Conservation (phyloP, 1,140 invertebrate genomes). For the Lineus longissimus region DNA sequence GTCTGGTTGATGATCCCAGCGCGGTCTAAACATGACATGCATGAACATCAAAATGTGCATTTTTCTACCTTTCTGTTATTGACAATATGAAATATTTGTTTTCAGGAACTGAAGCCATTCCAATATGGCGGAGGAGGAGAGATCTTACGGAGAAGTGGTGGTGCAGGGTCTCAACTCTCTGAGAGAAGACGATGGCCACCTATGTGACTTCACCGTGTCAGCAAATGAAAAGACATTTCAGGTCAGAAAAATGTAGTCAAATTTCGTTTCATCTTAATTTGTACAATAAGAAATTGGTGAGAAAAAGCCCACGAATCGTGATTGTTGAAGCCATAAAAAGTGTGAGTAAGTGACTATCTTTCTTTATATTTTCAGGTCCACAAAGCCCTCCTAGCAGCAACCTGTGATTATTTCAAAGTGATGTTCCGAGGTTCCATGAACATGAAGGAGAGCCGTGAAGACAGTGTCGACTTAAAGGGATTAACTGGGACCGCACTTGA, state of each 20-base stretch:
- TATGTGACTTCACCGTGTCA: conserved; percentile 46
- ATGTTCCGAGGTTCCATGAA: conserved; percentile 42
- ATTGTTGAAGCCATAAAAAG: no score
- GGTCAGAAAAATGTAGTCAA: conserved; percentile 22
- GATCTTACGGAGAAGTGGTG: conserved; percentile 39
- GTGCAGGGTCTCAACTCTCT: conserved; percentile 35
- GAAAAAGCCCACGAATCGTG: no score
- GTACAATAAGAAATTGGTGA: no score
- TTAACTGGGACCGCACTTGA: conserved; percentile 69
- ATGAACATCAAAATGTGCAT: no score
- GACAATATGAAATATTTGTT: no score
- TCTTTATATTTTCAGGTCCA: conserved; percentile 44
- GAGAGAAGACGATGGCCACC: conserved; percentile 32
- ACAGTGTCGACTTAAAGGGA: conserved; percentile 70
- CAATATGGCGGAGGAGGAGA: conserved; percentile 1
- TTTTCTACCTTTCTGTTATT: no score
- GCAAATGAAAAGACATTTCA: conserved; percentile 44
- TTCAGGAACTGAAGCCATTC: background rate
- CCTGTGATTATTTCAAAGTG: conserved; percentile 50
- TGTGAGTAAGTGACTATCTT: no score
- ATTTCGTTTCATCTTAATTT: background rate
- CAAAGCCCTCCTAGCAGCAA: conserved; percentile 44
- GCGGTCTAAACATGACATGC: no score
- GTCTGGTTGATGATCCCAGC: no score
- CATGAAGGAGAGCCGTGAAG: conserved; percentile 61